phyloP scores from a whole-genome alignment of 53 echinoderm and acorn worm species.

The Stichopus horrens region DNA sequence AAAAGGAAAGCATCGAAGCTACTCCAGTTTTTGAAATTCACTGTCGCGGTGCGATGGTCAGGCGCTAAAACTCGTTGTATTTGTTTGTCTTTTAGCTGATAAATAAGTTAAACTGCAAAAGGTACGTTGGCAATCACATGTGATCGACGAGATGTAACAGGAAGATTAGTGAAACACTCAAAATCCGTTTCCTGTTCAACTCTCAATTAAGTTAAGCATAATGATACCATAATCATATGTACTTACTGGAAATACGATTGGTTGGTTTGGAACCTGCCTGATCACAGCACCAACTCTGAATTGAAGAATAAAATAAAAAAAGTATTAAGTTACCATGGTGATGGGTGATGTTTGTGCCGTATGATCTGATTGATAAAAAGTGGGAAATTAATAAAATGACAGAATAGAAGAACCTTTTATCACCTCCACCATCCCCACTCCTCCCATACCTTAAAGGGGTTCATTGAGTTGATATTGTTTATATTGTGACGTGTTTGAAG shows the following conservation, averaged over 20 bases:
- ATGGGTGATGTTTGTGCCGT: not conserved
- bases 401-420: too few species aligned
- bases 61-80: too few species aligned
- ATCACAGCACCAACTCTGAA: conserved; percentile 59
- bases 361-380: not conserved
- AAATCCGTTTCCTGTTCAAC: not conserved
- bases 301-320: not conserved
- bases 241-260: conserved; percentile 63
- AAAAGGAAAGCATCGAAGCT: too few species aligned
- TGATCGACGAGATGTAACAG: not conserved
- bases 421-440: too few species aligned
- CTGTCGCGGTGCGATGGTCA: too few species aligned
- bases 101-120: not conserved
- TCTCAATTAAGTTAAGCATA: not conserved
- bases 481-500: too few species aligned
- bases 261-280: conserved; percentile 73
- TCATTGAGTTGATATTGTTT: too few species aligned
- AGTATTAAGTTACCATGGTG: not conserved
- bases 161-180: not conserved
- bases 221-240: not conserved
- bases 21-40: too few species aligned
- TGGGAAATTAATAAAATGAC: too few species aligned
- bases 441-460: too few species aligned
- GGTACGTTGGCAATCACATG: not conserved
- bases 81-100: not conserved